Evolutionary conservation across 2,113 vertebrate genomes (phyloP), one percentile per base, ranked within the genome.

Genomic region (Cyanocitta stelleri): DNA sequence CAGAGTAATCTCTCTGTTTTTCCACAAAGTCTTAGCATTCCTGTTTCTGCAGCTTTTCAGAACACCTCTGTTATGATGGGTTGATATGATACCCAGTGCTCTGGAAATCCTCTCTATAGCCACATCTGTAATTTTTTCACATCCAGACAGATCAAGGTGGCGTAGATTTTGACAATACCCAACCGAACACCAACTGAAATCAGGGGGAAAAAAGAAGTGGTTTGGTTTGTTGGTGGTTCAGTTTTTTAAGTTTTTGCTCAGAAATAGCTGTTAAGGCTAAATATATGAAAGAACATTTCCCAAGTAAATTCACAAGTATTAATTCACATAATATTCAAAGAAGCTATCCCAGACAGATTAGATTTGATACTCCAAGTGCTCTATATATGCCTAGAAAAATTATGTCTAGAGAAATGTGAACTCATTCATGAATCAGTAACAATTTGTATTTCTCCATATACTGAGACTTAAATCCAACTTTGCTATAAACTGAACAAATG

Each of bases 61-160:
- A 94, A 96, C 52, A 67, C 90, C 94, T 90, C 93, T 94, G 88
- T 79, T 97, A 13, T 89, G 84, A 74, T 97, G 96, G 52, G 97
- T 59, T 2, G 96, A 95, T 75, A 98, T 96, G 92, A 99, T 97
- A 7, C 99, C 99, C 77, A 99, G 96, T 7, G 98, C 99, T 76
- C 98, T 82, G 11, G 99, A 99, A 68, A 99, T 97, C 84, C 98
- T 99, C 95, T 98, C 98, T 80, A 99, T 81, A 49, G 99, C 98
- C 95, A 97, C 86, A 92, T 99, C 99, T 1, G 98, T 99, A 88
- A 99, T 99, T 96, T 99, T 99, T 80, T 99, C 99, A 95, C 99
- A 99, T 16, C 99, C 99, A 7, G 99, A 99, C 68, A 99, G 95
- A 97, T 99, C 99, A 93, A 99, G 98, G 84, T 99, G 99, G 71